Evolutionary conservation across 1,140 invertebrate species (phyloP).

Genomic region (Palaemon carinicauda): DNA sequence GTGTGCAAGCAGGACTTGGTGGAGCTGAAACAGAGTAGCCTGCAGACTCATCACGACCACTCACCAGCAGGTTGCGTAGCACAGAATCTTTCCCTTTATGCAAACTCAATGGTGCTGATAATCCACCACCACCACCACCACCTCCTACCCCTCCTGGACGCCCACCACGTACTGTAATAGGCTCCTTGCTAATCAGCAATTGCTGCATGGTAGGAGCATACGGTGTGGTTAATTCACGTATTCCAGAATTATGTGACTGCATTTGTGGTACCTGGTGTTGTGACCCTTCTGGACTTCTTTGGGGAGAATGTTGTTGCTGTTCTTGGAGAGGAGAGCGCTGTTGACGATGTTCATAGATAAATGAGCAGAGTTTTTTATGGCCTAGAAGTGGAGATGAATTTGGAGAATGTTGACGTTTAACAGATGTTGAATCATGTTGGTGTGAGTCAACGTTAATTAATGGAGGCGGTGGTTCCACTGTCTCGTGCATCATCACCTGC

Average conservation of each 20-base stretch:
- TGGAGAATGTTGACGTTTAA: slow-evolving; percentile 32
- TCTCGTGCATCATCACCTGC: slow-evolving; percentile 29
- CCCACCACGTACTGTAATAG: slow-evolving; percentile 58
- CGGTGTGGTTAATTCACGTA: slow-evolving; percentile 61
- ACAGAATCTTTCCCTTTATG: slow-evolving; percentile 70
- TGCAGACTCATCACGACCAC: slow-evolving; percentile 88
- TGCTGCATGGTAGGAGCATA: slow-evolving; percentile 62
- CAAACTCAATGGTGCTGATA: slow-evolving; percentile 26
- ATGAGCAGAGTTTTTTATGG: slow-evolving; percentile 44
- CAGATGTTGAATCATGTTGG: background rate
- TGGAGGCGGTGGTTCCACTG: slow-evolving; percentile 40
- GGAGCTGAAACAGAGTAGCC: slow-evolving; percentile 74
- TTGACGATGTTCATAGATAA: background rate
- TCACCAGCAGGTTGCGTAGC: slow-evolving; percentile 89
- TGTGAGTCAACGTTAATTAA: slow-evolving; percentile 17
- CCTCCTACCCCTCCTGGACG: slow-evolving; percentile 41
- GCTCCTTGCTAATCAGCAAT: slow-evolving; percentile 62
- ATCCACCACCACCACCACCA: slow-evolving; percentile 37
- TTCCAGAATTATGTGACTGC: slow-evolving; percentile 40
- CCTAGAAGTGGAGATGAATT: slow-evolving; percentile 33
- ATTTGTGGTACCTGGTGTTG: background rate
- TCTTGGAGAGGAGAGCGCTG: background rate
- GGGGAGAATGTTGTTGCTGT: background rate
- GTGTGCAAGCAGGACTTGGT: slow-evolving; percentile 20
- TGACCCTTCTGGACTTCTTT: background rate